A percentile compares a stretch with the other conserved stretches of the same genome.
These are phyloP conservation scores for Acanthochromis polyacanthus DNA, from an alignment of 2,113 vertebrate genomes.

Conservation along the genomic window DNA sequence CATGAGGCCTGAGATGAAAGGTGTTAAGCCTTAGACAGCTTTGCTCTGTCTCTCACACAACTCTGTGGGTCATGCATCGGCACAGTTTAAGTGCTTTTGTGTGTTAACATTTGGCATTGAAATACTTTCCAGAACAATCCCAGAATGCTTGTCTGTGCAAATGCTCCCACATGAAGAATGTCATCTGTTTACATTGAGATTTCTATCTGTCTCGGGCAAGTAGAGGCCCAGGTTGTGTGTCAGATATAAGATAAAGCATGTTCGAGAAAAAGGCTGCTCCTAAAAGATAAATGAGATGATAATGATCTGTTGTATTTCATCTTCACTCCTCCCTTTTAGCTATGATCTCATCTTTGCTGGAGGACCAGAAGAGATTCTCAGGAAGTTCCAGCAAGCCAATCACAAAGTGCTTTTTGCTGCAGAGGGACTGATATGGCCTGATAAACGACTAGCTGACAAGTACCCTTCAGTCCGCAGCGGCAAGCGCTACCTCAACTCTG, in stretches of 20 bases:
- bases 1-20: background rate
- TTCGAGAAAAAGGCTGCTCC: slow-evolving; percentile 4
- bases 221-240: background rate
- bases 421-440: slow-evolving; percentile 94
- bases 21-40: background rate
- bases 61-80: background rate
- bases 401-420: slow-evolving; percentile 95
- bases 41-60: background rate
- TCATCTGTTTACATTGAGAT: slow-evolving; percentile 49
- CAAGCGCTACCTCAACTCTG: slow-evolving; percentile 96
- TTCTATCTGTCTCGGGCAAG: slow-evolving; percentile 35
- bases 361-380: slow-evolving; percentile 92
- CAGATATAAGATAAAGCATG: slow-evolving; percentile 7
- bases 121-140: background rate
- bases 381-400: slow-evolving; percentile 92
- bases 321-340: slow-evolving; percentile 76
- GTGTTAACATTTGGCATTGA: background rate
- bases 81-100: background rate
- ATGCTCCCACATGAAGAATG: slow-evolving; percentile 42
- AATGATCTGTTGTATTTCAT: slow-evolving; percentile 30
- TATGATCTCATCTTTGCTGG: slow-evolving; percentile 96
- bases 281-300: slow-evolving; percentile 13
- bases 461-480: slow-evolving; percentile 93
- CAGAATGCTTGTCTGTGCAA: slow-evolving; percentile 8
- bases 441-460: slow-evolving; percentile 92